Evolutionary conservation across 2,113 vertebrate genomes (phyloP).

Genomic region (Phocoena phocoena): DNA sequence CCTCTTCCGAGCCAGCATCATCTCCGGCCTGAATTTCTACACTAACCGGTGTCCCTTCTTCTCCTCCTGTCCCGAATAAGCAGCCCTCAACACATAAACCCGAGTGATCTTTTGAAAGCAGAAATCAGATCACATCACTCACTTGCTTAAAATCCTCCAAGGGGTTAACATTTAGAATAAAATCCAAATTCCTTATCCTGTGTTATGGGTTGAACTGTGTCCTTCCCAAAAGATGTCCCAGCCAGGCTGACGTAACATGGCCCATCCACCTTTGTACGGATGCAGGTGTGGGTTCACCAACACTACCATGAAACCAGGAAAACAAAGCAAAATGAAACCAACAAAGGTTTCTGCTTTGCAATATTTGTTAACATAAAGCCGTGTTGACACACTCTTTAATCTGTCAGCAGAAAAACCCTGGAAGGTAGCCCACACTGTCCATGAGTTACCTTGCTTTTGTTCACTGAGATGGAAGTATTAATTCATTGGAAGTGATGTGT

Average conservation of each 20-base stretch:
- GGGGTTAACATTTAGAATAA: background rate
- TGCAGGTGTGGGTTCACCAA: background rate
- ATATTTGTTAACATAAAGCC: slow-evolving; percentile 59
- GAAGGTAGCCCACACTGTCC: slow-evolving; percentile 48
- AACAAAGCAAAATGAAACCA: slow-evolving; percentile 37
- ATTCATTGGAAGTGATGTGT: background rate
- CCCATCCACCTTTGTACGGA: background rate
- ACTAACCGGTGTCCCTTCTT: background rate
- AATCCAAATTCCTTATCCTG: background rate
- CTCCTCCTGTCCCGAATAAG: background rate
- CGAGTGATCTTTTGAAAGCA: background rate
- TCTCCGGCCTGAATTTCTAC: background rate
- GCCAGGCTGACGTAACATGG: background rate
- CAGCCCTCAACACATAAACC: background rate
- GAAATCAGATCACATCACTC: background rate
- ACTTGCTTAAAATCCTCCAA: background rate
- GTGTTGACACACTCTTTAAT: slow-evolving; percentile 69
- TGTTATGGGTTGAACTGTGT: background rate
- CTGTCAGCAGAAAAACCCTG: slow-evolving; percentile 59
- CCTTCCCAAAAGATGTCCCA: background rate
- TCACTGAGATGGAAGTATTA: slow-evolving; percentile 45
- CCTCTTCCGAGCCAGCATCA: background rate
- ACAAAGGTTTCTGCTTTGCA: slow-evolving; percentile 10
- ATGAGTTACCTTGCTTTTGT: slow-evolving; percentile 33
- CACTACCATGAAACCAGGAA: background rate